Percentiles rank a stretch among this genome's conserved stretches.
These are phyloP conservation scores for Callopanchax toddi DNA, from an alignment of 2,113 vertebrate genomes.

Conservation along the genomic window DNA sequence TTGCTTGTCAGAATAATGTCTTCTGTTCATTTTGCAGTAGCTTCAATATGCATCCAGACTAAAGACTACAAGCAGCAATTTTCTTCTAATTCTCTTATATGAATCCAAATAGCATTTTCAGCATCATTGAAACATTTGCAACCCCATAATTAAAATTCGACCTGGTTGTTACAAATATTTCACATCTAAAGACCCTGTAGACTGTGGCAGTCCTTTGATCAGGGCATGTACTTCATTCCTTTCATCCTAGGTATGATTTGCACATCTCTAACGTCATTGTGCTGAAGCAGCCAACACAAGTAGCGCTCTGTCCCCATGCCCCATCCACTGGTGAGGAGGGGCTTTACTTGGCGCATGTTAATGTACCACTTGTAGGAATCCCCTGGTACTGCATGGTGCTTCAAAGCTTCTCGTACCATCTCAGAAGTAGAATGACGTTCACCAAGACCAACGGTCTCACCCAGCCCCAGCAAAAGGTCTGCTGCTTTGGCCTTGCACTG, in stretches of 20 bases:
- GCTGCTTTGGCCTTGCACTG: conserved; percentile 79
- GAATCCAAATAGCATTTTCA: neutral
- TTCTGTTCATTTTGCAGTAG: neutral
- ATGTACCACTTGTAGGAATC: conserved; percentile 82
- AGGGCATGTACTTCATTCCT: conserved; percentile 79
- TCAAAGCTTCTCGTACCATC: conserved; percentile 76
- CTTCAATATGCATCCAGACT: neutral
- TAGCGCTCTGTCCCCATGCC: conserved; percentile 84
- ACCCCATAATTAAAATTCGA: neutral
- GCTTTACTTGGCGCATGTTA: conserved; percentile 74
- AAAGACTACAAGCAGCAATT: neutral
- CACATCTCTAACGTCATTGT: conserved; percentile 79
- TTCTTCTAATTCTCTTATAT: neutral
- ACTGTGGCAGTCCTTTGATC: conserved; percentile 5
- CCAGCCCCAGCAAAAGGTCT: conserved; percentile 81
- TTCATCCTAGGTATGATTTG: conserved; percentile 83
- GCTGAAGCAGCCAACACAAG: conserved; percentile 82
- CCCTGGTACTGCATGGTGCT: conserved; percentile 76
- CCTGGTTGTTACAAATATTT: conserved; percentile 1
- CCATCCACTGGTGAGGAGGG: conserved; percentile 82
- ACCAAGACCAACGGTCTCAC: conserved; percentile 82
- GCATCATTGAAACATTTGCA: neutral
- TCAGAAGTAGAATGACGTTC: conserved; percentile 78
- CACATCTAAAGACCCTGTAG: conserved; percentile 3
- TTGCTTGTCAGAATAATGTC: neutral